Percentiles rank a stretch among this genome's conserved stretches.
Evolutionary conservation across 2,113 vertebrate genomes (phyloP).

Genomic region (Eleginops maclovinus): DNA sequence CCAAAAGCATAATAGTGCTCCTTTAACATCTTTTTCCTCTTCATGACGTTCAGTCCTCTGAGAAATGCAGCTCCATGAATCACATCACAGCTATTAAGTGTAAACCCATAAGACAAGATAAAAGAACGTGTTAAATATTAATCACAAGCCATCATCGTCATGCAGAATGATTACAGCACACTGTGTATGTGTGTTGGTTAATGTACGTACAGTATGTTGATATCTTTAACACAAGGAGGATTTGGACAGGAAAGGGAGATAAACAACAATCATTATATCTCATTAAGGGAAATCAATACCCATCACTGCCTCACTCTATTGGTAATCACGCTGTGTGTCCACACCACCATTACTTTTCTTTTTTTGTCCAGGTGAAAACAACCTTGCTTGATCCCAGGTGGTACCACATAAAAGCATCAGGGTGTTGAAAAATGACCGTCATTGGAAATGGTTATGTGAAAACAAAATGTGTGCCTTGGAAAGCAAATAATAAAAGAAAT

Average conservation of each 20-base stretch:
- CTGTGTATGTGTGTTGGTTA: not conserved
- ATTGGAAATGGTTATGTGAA: not conserved
- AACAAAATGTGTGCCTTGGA: slow-evolving; percentile 5
- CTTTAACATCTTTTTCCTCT: not conserved
- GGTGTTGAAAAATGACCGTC: not conserved
- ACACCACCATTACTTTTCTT: not conserved
- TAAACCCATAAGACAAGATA: slow-evolving; percentile 51
- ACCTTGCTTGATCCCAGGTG: not conserved
- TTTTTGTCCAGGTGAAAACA: slow-evolving; percentile 9
- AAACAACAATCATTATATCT: slow-evolving; percentile 45
- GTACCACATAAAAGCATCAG: slow-evolving; percentile 4
- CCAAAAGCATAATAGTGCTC: no score
- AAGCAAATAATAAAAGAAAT: not conserved
- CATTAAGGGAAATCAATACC: slow-evolving; percentile 44
- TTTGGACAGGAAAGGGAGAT: slow-evolving; percentile 56
- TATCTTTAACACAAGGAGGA: slow-evolving; percentile 32
- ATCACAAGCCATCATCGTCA: slow-evolving; percentile 11
- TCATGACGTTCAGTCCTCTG: not conserved
- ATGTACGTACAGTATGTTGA: not conserved
- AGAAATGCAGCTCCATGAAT: slow-evolving; percentile 27
- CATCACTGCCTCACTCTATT: slow-evolving; percentile 6
- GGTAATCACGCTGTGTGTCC: not conserved
- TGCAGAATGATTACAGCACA: slow-evolving; percentile 22
- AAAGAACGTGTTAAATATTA: slow-evolving; percentile 61
- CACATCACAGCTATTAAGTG: slow-evolving; percentile 26